Evolutionary conservation across 2,113 vertebrate genomes (phyloP).

Genomic region (Ciconia maguari): DNA sequence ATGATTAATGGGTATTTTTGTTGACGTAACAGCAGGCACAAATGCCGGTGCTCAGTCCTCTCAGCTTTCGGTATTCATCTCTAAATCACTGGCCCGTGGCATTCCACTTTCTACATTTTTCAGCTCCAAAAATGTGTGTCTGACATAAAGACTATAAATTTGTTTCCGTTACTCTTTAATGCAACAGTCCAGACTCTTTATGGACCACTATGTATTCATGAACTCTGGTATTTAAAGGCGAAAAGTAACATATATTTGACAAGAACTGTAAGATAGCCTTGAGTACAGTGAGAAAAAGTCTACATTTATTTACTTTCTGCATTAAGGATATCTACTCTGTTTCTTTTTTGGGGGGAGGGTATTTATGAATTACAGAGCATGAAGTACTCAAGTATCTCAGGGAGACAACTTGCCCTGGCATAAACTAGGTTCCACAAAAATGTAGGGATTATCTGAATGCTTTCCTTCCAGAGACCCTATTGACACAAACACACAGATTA

Average conservation of each 20-base stretch:
- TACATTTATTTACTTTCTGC: background rate
- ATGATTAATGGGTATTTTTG: slow-evolving; percentile 4
- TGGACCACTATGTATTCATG: background rate
- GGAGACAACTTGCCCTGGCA: background rate
- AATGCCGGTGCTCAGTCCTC: background rate
- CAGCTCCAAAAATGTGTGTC: background rate
- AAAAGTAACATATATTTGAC: background rate
- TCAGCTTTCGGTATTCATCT: background rate
- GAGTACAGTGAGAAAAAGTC: background rate
- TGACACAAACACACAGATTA: background rate
- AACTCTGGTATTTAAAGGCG: background rate
- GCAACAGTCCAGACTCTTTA: background rate
- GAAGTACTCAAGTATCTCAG: background rate
- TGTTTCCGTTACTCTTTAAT: background rate
- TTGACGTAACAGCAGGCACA: background rate
- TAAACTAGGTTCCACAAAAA: background rate
- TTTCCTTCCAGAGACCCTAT: background rate
- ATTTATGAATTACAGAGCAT: background rate
- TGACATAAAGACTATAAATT: background rate
- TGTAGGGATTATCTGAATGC: background rate
- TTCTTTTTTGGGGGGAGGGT: background rate
- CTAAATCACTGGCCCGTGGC: background rate
- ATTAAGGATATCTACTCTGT: background rate
- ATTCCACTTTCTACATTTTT: background rate
- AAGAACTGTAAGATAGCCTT: background rate